These are phyloP conservation scores for Carassius carassius DNA, from an alignment of 2,113 vertebrate species.

Conservation along the genomic window DNA sequence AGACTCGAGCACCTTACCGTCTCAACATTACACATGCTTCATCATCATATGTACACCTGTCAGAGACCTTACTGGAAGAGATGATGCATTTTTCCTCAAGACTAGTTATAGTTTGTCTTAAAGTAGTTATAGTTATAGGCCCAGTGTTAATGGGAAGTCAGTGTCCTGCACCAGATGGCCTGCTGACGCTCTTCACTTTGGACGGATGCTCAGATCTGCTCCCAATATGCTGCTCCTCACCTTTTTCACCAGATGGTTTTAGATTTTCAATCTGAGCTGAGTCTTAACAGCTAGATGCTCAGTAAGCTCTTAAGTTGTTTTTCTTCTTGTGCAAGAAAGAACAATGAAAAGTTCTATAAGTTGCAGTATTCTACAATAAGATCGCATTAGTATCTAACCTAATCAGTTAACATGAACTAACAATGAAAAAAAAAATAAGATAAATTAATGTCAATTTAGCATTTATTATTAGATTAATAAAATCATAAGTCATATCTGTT, in stretches of 20 bases:
- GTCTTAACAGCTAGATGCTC: constrained; percentile 56
- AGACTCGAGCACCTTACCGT: not conserved
- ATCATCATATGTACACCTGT: not conserved
- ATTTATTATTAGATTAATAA: not conserved
- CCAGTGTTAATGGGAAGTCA: not conserved
- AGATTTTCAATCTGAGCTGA: constrained; percentile 22
- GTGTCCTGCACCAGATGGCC: not conserved
- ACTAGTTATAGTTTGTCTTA: not conserved
- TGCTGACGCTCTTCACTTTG: not conserved
- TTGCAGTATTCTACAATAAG: not conserved
- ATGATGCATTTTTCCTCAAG: not conserved
- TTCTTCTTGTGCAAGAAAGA: constrained; percentile 35
- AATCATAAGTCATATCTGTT: not conserved
- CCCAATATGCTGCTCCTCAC: not conserved
- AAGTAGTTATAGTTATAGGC: not conserved
- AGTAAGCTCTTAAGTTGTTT: constrained; percentile 53
- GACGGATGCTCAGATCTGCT: constrained; percentile 6
- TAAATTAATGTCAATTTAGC: no score
- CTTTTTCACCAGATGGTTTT: constrained; percentile 55
- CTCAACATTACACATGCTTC: not conserved
- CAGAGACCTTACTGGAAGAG: not conserved
- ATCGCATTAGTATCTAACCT: no score
- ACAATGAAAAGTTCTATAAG: constrained; percentile 40
- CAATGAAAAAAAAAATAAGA: no score
- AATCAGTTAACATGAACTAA: no score